Conservation (phyloP, 2,888 invertebrate genomes). For the Platycheirus albimanus region DNA sequence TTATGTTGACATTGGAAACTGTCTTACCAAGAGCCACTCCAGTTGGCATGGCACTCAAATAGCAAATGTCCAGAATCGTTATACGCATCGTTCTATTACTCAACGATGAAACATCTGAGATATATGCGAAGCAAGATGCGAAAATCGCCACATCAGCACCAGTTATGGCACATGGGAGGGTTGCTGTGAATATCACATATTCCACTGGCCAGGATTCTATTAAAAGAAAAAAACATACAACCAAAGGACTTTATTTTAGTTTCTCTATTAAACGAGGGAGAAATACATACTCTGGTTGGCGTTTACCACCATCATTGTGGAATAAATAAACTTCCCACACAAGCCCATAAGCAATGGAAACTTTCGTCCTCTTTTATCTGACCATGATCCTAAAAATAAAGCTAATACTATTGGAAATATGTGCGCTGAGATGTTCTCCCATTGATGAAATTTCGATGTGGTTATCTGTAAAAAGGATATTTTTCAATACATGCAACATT, state of each 20-base stretch:
- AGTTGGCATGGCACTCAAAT: slow-evolving; percentile 91
- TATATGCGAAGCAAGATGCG: slow-evolving; percentile 90
- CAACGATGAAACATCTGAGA: slow-evolving; percentile 89
- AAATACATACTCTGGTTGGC: slow-evolving; percentile 84
- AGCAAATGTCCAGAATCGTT: slow-evolving; percentile 91
- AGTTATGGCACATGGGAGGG: slow-evolving; percentile 89
- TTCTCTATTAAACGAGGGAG: too few relatives aligned
- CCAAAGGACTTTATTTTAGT: too few relatives aligned
- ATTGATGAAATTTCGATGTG: slow-evolving; percentile 89
- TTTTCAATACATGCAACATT: too few relatives aligned
- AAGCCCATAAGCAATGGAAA: slow-evolving; percentile 88
- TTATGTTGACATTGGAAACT: neutral
- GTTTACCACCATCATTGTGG: slow-evolving; percentile 89
- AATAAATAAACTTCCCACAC: slow-evolving; percentile 89
- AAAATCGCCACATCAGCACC: slow-evolving; percentile 92
- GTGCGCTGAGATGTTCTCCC: slow-evolving; percentile 90
- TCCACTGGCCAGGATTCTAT: slow-evolving; percentile 87
- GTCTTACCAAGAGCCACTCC: slow-evolving; percentile 89
- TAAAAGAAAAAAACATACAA: neutral
- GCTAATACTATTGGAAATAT: slow-evolving; percentile 89
- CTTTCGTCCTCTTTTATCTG: slow-evolving; percentile 91
- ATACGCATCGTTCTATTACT: slow-evolving; percentile 90
- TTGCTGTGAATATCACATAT: slow-evolving; percentile 89
- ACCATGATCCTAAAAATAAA: slow-evolving; percentile 91
- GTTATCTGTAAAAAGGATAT: too few relatives aligned